These are phyloP conservation scores for Pseudomyrmex pallidus DNA, from an alignment of 1,140 invertebrate genomes.

Conservation along the genomic window DNA sequence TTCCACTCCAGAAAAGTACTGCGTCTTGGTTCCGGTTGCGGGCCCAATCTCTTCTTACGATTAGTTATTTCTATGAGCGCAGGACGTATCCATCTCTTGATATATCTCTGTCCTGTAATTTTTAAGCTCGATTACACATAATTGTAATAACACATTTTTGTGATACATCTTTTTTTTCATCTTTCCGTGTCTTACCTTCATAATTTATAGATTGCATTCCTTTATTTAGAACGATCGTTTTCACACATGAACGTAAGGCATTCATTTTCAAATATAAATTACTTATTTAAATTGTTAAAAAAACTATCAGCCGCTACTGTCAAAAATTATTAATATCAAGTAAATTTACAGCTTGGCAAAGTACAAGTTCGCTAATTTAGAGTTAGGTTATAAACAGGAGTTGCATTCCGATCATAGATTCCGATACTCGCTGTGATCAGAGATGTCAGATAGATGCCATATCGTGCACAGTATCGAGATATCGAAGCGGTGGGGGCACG, in stretches of 20 bases:
- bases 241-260: conserved; percentile 54
- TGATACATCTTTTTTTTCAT: too few relatives aligned
- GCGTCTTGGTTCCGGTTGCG: conserved; percentile 83
- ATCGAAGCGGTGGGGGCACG: too few relatives aligned
- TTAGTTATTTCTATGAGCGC: conserved; percentile 83
- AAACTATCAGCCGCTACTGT: not conserved
- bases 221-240: not conserved
- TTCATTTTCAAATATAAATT: conserved; percentile 44
- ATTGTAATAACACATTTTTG: not conserved
- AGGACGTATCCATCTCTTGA: conserved; percentile 86
- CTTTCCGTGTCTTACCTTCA: conserved; percentile 51
- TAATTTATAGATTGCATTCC: conserved; percentile 44
- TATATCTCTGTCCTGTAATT: conserved; percentile 74
- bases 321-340: not conserved
- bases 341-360: not conserved
- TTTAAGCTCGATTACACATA: not conserved
- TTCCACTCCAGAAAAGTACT: conserved; percentile 93
- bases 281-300: not conserved
- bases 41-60: conserved; percentile 80
- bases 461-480: too few relatives aligned
- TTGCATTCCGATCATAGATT: too few relatives aligned
- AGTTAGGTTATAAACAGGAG: too few relatives aligned
- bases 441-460: too few relatives aligned
- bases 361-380: not conserved
- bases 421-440: too few relatives aligned